Evolutionary conservation across 2,888 invertebrate species (phyloP).

Genomic region (Campaea margaritaria): DNA sequence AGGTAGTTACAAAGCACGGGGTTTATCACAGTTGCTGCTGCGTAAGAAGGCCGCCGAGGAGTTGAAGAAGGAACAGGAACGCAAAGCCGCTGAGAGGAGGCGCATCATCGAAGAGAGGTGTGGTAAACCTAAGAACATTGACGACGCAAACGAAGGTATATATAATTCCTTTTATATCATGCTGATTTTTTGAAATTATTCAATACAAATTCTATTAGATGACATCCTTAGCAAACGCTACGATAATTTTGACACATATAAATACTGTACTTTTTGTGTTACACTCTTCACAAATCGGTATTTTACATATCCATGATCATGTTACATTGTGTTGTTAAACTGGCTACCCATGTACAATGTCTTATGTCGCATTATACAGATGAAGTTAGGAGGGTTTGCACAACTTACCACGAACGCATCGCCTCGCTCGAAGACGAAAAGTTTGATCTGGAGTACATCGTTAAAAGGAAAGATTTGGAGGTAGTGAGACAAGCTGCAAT

Average conservation of each 20-base stretch:
- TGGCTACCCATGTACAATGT: slow-evolving; percentile 50
- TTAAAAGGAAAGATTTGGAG: slow-evolving; percentile 99
- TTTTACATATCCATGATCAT: slow-evolving; percentile 38
- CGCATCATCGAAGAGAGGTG: slow-evolving; percentile 98
- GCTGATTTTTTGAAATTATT: slow-evolving; percentile 9
- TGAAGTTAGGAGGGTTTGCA: slow-evolving; percentile 90
- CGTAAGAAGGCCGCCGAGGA: slow-evolving; percentile 99
- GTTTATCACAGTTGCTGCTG: slow-evolving; percentile 92
- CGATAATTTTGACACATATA: slow-evolving; percentile 15
- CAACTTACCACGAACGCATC: slow-evolving; percentile 96
- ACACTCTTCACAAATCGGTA: slow-evolving; percentile 62
- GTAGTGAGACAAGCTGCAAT: slow-evolving; percentile 87
- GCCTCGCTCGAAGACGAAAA: slow-evolving; percentile 95
- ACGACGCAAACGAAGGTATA: slow-evolving; percentile 97
- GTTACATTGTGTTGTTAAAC: slow-evolving; percentile 44
- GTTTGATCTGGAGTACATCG: slow-evolving; percentile 99
- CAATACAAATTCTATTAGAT: not conserved
- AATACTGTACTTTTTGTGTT: slow-evolving; percentile 39
- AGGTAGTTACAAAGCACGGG: slow-evolving; percentile 10
- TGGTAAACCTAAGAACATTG: slow-evolving; percentile 95
- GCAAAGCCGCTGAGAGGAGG: slow-evolving; percentile 99
- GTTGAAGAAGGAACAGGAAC: slow-evolving; percentile 99
- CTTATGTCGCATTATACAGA: slow-evolving; percentile 87
- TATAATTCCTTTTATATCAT: slow-evolving; percentile 21
- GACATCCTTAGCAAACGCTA: slow-evolving; percentile 11